Percentiles rank a stretch among this genome's conserved stretches.
Conservation (phyloP, 2,888 invertebrate genomes). For the Phaonia tiefii region DNA sequence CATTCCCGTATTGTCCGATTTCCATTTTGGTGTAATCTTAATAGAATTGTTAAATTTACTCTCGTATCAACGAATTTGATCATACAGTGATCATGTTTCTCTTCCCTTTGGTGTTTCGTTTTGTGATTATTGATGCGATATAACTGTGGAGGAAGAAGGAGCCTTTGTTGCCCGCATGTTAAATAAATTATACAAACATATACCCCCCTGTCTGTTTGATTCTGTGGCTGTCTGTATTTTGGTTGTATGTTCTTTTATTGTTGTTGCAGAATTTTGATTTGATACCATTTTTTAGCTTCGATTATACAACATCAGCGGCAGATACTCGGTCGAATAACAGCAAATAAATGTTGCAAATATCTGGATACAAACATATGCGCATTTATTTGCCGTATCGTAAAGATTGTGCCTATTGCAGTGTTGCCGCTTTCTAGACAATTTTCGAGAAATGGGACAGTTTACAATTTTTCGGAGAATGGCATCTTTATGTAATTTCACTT, state of each 20-base stretch:
- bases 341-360: constrained; percentile 46
- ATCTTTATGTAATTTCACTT: too few relatives aligned
- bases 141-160: constrained; percentile 43
- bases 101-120: constrained; percentile 17
- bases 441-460: too few relatives aligned
- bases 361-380: neutral
- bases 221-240: neutral
- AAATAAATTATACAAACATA: constrained; percentile 21
- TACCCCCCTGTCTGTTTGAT: neutral
- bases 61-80: constrained; percentile 64
- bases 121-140: constrained; percentile 62
- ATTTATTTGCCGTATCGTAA: constrained; percentile 62
- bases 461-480: too few relatives aligned
- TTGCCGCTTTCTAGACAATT: too few relatives aligned
- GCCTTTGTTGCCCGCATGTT: constrained; percentile 21
- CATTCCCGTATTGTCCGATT: constrained; percentile 37
- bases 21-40: constrained; percentile 68
- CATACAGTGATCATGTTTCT: constrained; percentile 62
- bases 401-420: constrained; percentile 33
- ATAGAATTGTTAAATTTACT: constrained; percentile 69
- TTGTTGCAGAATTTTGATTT: constrained; percentile 53
- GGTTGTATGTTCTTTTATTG: constrained; percentile 13
- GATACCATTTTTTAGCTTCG: constrained; percentile 20
- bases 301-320: constrained; percentile 14
- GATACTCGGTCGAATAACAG: constrained; percentile 32